These are phyloP conservation scores for Athene cunicularia DNA, from an alignment of 2,113 vertebrate genomes.

Conservation along the genomic window DNA sequence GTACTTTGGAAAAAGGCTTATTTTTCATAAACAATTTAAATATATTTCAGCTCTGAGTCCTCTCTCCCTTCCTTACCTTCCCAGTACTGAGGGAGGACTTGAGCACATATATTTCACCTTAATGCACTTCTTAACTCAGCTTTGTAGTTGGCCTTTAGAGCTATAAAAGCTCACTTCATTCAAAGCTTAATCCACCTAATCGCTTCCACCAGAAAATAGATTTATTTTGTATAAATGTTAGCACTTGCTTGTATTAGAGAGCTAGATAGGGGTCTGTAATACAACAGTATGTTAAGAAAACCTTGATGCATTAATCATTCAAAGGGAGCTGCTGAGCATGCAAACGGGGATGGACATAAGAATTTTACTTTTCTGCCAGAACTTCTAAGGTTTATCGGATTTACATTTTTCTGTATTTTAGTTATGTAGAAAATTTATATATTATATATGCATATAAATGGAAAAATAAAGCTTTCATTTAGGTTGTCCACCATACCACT, in stretches of 20 bases:
- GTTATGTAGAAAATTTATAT: not conserved
- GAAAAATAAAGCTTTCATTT: not conserved
- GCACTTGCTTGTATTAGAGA: not conserved
- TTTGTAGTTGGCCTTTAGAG: not conserved
- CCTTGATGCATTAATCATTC: not conserved
- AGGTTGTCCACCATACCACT: not conserved
- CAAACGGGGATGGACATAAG: not conserved
- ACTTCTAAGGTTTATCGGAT: not conserved
- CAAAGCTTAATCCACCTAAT: not conserved
- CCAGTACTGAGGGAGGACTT: not conserved
- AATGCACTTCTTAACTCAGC: not conserved
- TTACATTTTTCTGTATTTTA: not conserved
- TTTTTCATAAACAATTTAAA: not conserved
- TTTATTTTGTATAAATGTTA: not conserved
- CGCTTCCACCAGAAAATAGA: not conserved
- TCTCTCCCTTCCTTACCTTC: not conserved
- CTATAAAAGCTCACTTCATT: not conserved
- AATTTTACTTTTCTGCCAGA: not conserved
- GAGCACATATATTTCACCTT: not conserved
- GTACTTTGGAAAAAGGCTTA: not conserved
- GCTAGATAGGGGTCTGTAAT: not conserved
- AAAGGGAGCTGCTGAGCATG: not conserved
- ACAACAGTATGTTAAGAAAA: not conserved
- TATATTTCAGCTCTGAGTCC: not conserved
- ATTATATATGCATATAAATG: not conserved